phyloP scores from a whole-genome alignment of 2,797 vertebrate genomes.

The Oreochromis grahami region DNA sequence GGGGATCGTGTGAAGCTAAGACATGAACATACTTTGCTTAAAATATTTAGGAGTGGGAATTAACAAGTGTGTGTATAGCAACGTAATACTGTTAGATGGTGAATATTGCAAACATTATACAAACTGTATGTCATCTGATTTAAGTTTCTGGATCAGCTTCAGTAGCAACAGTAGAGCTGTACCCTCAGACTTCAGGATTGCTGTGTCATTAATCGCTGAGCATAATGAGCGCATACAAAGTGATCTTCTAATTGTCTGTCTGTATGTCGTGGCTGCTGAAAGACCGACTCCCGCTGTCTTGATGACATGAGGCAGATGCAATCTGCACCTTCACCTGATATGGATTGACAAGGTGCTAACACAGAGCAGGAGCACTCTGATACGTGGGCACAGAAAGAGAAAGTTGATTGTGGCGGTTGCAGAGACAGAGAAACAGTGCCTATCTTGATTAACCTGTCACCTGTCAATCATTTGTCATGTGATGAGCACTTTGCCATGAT shows the following conservation, averaged over 20 bases:
- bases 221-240: not conserved
- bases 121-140: not conserved
- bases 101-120: not conserved
- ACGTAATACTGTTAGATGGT: not conserved
- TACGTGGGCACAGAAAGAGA: not conserved
- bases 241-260: not conserved
- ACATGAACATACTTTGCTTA: not conserved
- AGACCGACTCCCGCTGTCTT: slow-evolving; percentile 15
- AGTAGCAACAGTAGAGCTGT: not conserved
- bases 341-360: slow-evolving; percentile 36
- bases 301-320: slow-evolving; percentile 32
- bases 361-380: not conserved
- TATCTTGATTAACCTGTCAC: slow-evolving; percentile 11
- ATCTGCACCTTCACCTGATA: slow-evolving; percentile 40
- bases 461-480: slow-evolving; percentile 50
- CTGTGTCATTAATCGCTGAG: not conserved
- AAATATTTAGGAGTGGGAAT: not conserved
- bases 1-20: not conserved
- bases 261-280: not conserved
- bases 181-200: not conserved
- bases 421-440: not conserved
- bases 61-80: not conserved
- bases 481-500: slow-evolving; percentile 8
- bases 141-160: not conserved
- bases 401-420: not conserved